Base-by-base conservation (phyloP, 2,113 vertebrate genomes). In the Cyrtonyx montezumae region DNA sequence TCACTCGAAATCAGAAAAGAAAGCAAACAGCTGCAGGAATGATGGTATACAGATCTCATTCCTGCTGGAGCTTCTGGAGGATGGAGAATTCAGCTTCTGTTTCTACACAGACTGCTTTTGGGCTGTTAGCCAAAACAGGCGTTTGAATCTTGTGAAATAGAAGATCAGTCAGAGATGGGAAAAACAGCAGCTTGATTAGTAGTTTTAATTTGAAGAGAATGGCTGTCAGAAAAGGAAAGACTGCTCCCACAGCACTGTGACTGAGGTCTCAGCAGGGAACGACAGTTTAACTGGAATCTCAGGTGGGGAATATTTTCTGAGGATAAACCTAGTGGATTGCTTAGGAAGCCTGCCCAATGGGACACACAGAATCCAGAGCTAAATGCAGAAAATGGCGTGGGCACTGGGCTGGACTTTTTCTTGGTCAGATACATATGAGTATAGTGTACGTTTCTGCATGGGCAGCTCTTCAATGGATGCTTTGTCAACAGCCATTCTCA, bases 151-250 rank as follows among this genome's bases (percentile, higher is more conserved):
- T 40, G 36, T 20, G 8, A 42, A 70, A 43, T 30, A 59, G n/a
- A 75, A 34, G 55, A 86, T 69, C 42, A 79, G 36, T 58, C 55
- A 79, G 83, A 79, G 53, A 43, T 28, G 74, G 45, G 49, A 68
- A 81, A 80, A 78, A 11, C 11, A 78, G 48, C 25, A 63, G 23
- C 79, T 46, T 84, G 78, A 96, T 89, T 63, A 77, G 51, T 69
- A 48, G 3, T 71, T 96, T 83, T 79, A 91, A 93, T 87, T 78
- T 70, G 11, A 93, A 55, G 62, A 84, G 37, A 93, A 87, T 32
- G 28, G 28, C 19, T 89, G 66, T 74, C 61, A 91, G 42, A 75
- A 91, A 45, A 45, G 22, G 32, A 45, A 71, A 63, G 21, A 55
- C 56, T 71, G n/a, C 10, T 91, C 56, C 61, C 61, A 63, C 13